These are phyloP conservation scores for Pantherophis alleghaniensis DNA, from an alignment of 2,797 vertebrate genomes.

Conservation along the genomic window DNA sequence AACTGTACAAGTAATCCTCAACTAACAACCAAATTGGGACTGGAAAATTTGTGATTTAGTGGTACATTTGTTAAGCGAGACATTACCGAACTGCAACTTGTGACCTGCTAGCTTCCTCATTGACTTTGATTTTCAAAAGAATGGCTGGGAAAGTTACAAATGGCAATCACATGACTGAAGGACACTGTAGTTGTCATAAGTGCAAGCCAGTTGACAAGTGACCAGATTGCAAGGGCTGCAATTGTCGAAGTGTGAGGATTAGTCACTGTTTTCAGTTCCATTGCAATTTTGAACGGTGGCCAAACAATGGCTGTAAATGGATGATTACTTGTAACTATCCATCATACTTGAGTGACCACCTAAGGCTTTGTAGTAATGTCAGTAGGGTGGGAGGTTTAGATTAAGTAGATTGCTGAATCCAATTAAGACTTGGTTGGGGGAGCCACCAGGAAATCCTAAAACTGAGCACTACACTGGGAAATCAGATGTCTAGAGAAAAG, in stretches of 20 bases:
- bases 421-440: background rate
- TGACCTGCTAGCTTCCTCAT: too few relatives aligned
- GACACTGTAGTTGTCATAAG: background rate
- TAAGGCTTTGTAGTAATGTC: background rate
- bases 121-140: background rate
- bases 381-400: background rate
- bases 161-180: background rate
- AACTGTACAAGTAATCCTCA: background rate
- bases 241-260: background rate
- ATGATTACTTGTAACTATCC: background rate
- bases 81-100: too few relatives aligned
- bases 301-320: too few relatives aligned
- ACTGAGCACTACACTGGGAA: background rate
- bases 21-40: too few relatives aligned
- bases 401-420: background rate
- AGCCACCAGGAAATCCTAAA: background rate
- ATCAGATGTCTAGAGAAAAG: background rate
- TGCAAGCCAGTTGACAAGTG: background rate
- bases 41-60: too few relatives aligned
- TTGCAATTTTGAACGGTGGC: fast-evolving
- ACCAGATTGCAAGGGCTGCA: background rate
- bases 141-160: background rate
- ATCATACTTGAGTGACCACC: slow-evolving; percentile 15
- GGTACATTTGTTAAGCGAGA: too few relatives aligned
- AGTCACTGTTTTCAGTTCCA: background rate